phyloP scores from a whole-genome alignment of 2,113 vertebrate species.

The Emydocephalus ijimae region DNA sequence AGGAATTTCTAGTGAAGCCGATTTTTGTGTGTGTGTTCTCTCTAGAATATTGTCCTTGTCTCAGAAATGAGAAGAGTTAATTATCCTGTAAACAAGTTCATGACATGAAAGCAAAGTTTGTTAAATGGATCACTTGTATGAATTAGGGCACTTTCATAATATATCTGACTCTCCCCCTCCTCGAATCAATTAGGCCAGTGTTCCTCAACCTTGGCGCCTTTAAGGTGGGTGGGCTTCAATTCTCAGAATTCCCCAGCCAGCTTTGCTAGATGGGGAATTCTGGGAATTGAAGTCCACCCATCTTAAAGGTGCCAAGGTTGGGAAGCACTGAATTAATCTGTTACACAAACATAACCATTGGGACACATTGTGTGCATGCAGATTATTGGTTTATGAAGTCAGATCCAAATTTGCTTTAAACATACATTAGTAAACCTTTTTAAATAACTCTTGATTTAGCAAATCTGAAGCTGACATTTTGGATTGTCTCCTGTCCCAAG shows the following conservation, averaged over 20 bases:
- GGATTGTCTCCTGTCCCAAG: constrained; percentile 15
- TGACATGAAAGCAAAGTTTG: background rate
- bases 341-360: background rate
- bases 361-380: background rate
- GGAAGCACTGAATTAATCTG: background rate
- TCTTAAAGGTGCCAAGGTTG: background rate
- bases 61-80: background rate
- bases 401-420: background rate
- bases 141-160: background rate
- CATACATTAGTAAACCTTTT: background rate
- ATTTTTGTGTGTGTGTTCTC: background rate
- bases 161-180: background rate
- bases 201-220: background rate
- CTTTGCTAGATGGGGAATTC: too few relatives aligned
- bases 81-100: background rate
- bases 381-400: background rate
- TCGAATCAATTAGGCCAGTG: background rate
- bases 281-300: background rate
- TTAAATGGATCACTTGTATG: background rate
- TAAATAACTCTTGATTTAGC: background rate
- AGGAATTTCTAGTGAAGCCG: background rate
- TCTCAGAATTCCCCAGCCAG: background rate
- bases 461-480: background rate
- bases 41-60: background rate
- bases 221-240: background rate